Evolutionary conservation across 2,113 vertebrate species (phyloP).

Genomic region (Gasterosteus nipponicus): DNA sequence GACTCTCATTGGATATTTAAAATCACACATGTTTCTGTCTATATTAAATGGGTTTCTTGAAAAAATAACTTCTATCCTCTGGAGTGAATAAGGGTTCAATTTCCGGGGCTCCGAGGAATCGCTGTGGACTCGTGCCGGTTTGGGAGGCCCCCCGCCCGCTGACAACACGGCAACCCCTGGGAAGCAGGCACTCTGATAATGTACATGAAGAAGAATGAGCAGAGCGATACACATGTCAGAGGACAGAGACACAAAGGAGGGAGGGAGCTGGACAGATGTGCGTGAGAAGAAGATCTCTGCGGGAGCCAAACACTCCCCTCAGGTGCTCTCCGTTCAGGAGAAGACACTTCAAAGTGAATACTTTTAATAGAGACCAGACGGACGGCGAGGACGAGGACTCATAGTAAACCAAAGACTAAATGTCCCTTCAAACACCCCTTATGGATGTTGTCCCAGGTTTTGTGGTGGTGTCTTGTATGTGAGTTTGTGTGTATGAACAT

Average conservation of each 20-base stretch:
- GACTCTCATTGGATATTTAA: no score
- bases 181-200: not conserved
- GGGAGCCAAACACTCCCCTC: slow-evolving; percentile 41
- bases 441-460: not conserved
- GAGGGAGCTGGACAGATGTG: slow-evolving; percentile 53
- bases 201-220: not conserved
- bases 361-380: slow-evolving; percentile 54
- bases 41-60: no score
- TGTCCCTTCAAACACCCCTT: not conserved
- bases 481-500: slow-evolving; percentile 14
- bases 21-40: no score
- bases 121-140: no score
- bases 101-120: no score
- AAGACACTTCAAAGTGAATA: slow-evolving; percentile 65
- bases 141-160: no score
- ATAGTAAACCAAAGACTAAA: not conserved
- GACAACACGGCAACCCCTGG: no score
- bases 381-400: slow-evolving; percentile 1
- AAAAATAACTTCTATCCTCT: no score
- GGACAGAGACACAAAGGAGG: not conserved
- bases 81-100: no score
- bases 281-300: slow-evolving; percentile 63
- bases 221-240: not conserved
- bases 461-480: not conserved
- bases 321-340: slow-evolving; percentile 63